These are phyloP conservation scores for Zaprionus davidi DNA, from an alignment of 1,140 invertebrate species.

Conservation along the genomic window DNA sequence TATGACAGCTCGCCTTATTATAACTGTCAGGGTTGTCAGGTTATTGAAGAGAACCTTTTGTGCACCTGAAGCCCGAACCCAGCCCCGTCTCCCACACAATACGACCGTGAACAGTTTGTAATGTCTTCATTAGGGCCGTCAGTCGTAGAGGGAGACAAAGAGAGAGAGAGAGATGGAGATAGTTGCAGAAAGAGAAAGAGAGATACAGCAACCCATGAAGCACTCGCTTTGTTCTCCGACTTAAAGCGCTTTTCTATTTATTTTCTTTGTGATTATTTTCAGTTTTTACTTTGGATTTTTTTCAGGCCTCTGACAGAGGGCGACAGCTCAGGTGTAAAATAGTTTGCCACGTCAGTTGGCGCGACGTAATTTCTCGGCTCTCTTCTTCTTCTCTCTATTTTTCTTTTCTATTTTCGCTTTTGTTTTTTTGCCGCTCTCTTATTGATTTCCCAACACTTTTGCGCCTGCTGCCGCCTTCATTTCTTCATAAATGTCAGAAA, in stretches of 20 bases:
- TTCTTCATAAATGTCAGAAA: conserved; percentile 63
- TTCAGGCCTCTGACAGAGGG: conserved; percentile 57
- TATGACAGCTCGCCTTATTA: conserved; percentile 78
- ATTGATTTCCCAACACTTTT: conserved; percentile 70
- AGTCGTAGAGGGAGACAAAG: background rate
- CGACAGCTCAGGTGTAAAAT: conserved; percentile 78
- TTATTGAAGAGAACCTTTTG: conserved; percentile 39
- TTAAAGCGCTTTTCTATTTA: conserved; percentile 74
- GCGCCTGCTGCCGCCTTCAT: conserved; percentile 19
- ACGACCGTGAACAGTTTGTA: conserved; percentile 9
- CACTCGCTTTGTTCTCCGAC: conserved; percentile 30
- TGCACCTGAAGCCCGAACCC: background rate
- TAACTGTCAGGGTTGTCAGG: conserved; percentile 70
- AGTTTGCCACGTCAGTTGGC: conserved; percentile 63
- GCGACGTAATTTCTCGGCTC: conserved; percentile 28
- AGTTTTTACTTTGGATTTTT: conserved; percentile 1
- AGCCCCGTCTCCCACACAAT: background rate
- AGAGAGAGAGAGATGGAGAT: background rate
- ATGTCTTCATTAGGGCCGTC: conserved; percentile 66
- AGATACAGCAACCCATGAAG: background rate
- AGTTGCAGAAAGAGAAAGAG: background rate
- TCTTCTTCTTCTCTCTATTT: conserved; percentile 28
- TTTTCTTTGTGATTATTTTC: conserved; percentile 32
- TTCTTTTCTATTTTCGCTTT: conserved; percentile 19
- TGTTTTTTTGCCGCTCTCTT: conserved; percentile 25